phyloP scores from a whole-genome alignment of 2,797 vertebrate genomes.

The Tenualosa ilisha region DNA sequence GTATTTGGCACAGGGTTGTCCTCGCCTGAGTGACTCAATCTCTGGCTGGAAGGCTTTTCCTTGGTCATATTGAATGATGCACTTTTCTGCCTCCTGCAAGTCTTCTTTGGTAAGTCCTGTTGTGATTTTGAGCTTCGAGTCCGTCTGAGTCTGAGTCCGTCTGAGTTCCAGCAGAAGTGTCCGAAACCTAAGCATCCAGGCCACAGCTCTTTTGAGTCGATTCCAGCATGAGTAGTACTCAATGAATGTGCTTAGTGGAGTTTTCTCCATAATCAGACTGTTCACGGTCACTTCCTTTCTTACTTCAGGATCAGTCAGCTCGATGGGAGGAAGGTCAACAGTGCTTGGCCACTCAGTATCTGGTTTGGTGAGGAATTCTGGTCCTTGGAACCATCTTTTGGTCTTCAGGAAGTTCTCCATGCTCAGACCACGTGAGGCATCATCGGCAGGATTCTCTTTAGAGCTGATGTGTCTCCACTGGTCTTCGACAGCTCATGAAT shows the following conservation, averaged over 20 bases:
- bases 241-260: not conserved
- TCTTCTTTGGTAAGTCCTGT: too few relatives aligned
- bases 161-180: not conserved
- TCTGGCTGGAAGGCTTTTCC: too few relatives aligned
- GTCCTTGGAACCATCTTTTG: conserved; percentile 31
- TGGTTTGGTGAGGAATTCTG: conserved; percentile 26
- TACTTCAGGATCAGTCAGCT: conserved; percentile 29
- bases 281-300: not conserved
- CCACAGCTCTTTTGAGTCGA: conserved; percentile 5
- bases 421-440: conserved; percentile 4
- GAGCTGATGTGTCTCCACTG: conserved; percentile 30
- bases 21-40: too few relatives aligned
- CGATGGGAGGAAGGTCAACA: not conserved
- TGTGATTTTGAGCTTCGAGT: too few relatives aligned
- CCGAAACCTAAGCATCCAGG: not conserved
- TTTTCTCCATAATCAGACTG: too few relatives aligned
- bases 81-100: too few relatives aligned
- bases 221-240: conserved; percentile 9
- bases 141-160: too few relatives aligned
- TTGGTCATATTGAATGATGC: too few relatives aligned
- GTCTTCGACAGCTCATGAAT: not conserved
- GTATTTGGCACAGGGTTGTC: too few relatives aligned
- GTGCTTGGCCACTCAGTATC: conserved; percentile 16
- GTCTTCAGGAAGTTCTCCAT: not conserved
- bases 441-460: not conserved